A percentile compares a stretch with the other conserved stretches of the same genome.
Evolutionary conservation across 2,797 vertebrate genomes (phyloP).

Genomic region (Lophius americanus): DNA sequence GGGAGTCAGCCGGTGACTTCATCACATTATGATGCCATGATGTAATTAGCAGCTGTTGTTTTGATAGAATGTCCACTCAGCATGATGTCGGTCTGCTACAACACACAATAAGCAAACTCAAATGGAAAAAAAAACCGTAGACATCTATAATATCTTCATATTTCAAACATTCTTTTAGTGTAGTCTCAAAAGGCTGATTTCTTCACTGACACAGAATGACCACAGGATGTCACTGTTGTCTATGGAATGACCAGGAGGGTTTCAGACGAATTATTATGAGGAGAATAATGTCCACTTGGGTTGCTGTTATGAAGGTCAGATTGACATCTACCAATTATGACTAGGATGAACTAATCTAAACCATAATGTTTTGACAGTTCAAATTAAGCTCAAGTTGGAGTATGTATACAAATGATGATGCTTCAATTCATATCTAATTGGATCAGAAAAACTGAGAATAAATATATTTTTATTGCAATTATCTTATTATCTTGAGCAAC

Average conservation of each 20-base stretch:
- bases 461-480: too few species aligned
- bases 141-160: background rate
- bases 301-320: background rate
- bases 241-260: background rate
- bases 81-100: background rate
- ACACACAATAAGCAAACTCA: background rate
- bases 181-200: background rate
- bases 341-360: background rate
- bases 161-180: background rate
- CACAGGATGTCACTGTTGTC: conserved; percentile 70
- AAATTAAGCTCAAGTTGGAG: too few species aligned
- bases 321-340: background rate
- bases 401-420: too few species aligned
- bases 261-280: too few species aligned
- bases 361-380: background rate
- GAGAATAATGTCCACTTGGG: too few species aligned
- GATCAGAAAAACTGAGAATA: too few species aligned
- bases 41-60: conserved; percentile 9
- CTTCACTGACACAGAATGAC: conserved; percentile 25
- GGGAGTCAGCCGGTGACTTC: conserved; percentile 20
- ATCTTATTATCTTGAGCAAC: background rate
- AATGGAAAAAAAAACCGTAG: background rate
- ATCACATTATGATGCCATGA: conserved; percentile 5
- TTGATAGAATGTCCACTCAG: background rate
- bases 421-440: too few species aligned